Conservation (phyloP, 2,113 vertebrate species). For the Burhinus bistriatus region DNA sequence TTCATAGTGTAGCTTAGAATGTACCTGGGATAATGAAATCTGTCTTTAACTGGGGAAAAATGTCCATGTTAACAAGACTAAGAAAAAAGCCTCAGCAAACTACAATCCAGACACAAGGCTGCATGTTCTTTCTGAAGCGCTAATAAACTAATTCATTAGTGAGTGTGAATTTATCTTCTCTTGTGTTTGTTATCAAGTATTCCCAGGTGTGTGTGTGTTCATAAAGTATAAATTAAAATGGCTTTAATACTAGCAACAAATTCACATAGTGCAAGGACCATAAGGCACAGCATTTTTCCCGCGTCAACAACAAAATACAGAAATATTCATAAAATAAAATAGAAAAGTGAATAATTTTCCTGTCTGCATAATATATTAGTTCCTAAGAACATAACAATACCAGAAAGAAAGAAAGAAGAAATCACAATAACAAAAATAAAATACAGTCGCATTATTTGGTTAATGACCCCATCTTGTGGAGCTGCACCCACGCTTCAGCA, state of each 20-base stretch:
- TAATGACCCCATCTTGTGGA: constrained; percentile 8
- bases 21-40: background rate
- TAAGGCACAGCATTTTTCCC: constrained; percentile 13
- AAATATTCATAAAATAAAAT: constrained; percentile 15
- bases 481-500: background rate
- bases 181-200: constrained; percentile 42
- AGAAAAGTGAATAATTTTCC: constrained; percentile 18
- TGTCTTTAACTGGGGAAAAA: constrained; percentile 43
- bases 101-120: background rate
- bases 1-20: constrained; percentile 3
- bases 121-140: background rate
- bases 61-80: background rate
- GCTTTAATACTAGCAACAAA: constrained; percentile 42
- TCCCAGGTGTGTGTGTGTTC: constrained; percentile 40
- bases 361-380: background rate
- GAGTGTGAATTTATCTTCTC: constrained; percentile 22
- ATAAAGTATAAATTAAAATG: constrained; percentile 51
- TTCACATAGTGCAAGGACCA: background rate
- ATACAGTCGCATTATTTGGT: background rate
- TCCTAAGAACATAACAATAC: background rate
- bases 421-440: background rate
- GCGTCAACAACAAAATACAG: background rate
- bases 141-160: constrained; percentile 66
- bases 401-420: background rate
- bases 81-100: background rate